Base-by-base conservation (phyloP, 2,888 invertebrate species). In the Polyommatus iphigenia region DNA sequence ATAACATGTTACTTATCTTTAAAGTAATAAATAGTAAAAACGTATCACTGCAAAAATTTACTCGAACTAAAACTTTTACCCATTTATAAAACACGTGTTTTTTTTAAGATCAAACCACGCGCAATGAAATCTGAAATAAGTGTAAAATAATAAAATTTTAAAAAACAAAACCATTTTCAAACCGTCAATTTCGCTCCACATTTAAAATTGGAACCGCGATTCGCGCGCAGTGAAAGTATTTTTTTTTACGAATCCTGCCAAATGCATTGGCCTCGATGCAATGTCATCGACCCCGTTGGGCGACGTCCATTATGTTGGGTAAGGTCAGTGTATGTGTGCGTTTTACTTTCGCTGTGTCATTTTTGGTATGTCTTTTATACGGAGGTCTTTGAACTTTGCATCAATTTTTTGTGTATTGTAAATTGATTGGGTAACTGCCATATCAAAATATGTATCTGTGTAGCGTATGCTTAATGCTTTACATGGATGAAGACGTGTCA, bases 211-310 rank as follows among this genome's bases (percentile, higher is more conserved):
- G 67, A 67, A 67, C 24, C 82, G 82, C 85, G 83, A 85, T 86
- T 54, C 86, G 84, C 86, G 85, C 86, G 83, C 84, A 88, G 89
- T 85, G 91, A 91, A 90, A 91, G 91, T 90, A 88, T 86, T 85
- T 88, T 87, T 85, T 86, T 87, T 87, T 86, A 85, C 87, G 86
- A 87, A 87, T 88, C 88, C 89, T 90, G 88, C 87, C 90, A 89
- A 91, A 90, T 90, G 90, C 90, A 87, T 85, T 83, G 89, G 90
- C 90, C 91, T 90, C 90, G 88, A 83, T 81, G 87, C 84, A 84
- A 86, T 86, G 90, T 90, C 91, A 87, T 85, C 86, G 91, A 89
- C 90, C 92, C 84, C 85, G 89, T 93, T 92, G 93, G 91, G 87
- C 89, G 88, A 84, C 88, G 88, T 85, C 87, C 87, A 89, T 89